Evolutionary conservation across 2,797 vertebrate genomes (phyloP), one percentile per base, ranked within the genome.

Genomic region (Amniataba percoides): DNA sequence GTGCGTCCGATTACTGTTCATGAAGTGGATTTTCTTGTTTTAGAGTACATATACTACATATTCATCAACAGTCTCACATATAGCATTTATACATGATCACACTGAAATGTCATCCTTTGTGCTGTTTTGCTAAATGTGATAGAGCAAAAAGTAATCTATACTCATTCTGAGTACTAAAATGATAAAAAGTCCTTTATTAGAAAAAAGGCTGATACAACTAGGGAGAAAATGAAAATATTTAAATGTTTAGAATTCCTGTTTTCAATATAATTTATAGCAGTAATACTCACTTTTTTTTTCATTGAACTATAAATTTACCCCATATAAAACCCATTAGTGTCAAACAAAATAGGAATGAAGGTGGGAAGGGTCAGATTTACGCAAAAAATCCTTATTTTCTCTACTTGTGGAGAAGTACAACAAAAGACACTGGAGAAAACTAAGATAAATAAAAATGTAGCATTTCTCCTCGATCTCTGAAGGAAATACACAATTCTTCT

Each of bases 51-150:
- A 60, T n/a, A 53, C 15, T 56, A n/a, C 14, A 63, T 13, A 66
- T 71, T 53, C 7, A 51, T 63, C 6, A 57, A 71, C 10, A 69
- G 18, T 61, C 15, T 68, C 34, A 58, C 53, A 66, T 31, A 58
- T 3, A 66, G 18, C 11, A 58, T 27, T 59, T 1, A 59, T 7
- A 3, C 34, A 18, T 31, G 7, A 18, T 42, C 27, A 39, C 42
- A 21, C 9, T 14, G 16, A 70, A 55, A 62, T 2, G 3, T 15
- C 10, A 46, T 65, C 25, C 9, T 16, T 62, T 72, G 31, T 67
- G 25, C 21, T 64, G 25, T 27, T 64, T n/a, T 46, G 11, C 12
- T 42, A 73, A 58, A 21, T 16, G 3, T 12, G 19, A 48, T 12
- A 70, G 8, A 71, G 53, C n/a, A 48, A 45, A 57, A 31, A 52